A percentile compares a stretch with the other conserved stretches of the same genome.
These are phyloP conservation scores for Lagopus leucura DNA, from an alignment of 2,113 vertebrate species.

Conservation along the genomic window DNA sequence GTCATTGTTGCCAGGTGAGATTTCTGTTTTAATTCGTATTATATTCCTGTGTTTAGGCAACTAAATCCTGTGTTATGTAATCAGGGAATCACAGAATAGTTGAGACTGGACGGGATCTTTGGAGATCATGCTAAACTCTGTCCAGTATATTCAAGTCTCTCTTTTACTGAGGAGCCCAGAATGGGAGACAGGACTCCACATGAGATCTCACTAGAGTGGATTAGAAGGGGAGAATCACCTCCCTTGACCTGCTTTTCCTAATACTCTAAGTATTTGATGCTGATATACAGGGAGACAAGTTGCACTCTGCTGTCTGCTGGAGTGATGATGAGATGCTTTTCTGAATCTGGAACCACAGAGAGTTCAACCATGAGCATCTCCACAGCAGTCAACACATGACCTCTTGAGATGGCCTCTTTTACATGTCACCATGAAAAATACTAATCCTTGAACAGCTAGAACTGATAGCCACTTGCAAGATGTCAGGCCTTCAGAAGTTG, in stretches of 20 bases:
- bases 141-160: background rate
- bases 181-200: background rate
- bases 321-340: background rate
- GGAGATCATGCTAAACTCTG: background rate
- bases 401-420: background rate
- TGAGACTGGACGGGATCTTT: background rate
- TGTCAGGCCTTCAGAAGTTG: background rate
- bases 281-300: background rate
- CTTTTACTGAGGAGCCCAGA: background rate
- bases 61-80: background rate
- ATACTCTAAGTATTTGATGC: background rate
- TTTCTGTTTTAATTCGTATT: background rate
- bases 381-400: background rate
- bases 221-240: background rate
- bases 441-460: background rate
- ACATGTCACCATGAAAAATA: fast-evolving
- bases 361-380: background rate
- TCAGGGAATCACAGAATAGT: background rate
- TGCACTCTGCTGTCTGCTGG: background rate
- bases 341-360: background rate
- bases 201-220: too few relatives aligned
- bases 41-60: fast-evolving
- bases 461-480: background rate
- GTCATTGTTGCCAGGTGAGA: background rate
- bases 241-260: background rate